A percentile compares a stretch with the other conserved stretches of the same genome.
Conservation (phyloP, 2,888 invertebrate species). For the Aleiodes alternator region DNA sequence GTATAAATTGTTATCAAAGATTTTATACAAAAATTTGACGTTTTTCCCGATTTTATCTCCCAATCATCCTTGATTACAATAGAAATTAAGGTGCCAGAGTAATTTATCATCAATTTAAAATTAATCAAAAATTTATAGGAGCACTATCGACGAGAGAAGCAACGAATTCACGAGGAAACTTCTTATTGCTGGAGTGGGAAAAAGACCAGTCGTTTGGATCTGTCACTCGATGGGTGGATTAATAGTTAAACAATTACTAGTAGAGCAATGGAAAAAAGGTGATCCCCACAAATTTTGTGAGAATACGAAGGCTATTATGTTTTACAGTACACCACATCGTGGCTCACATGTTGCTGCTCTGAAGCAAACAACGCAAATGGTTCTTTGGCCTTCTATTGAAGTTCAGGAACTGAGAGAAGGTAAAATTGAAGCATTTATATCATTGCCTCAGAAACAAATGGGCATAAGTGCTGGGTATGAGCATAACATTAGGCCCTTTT, state of each 20-base stretch:
- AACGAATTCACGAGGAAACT: constrained; percentile 82
- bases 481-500: too few relatives aligned
- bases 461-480: too few relatives aligned
- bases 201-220: constrained; percentile 91
- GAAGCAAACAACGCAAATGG: constrained; percentile 85
- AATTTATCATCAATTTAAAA: constrained; percentile 18
- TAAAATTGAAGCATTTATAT: constrained; percentile 63
- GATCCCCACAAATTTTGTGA: constrained; percentile 79
- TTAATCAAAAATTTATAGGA: constrained; percentile 61
- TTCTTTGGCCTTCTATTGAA: constrained; percentile 92
- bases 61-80: too few relatives aligned
- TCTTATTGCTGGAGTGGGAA: constrained; percentile 86
- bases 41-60: too few relatives aligned
- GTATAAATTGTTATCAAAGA: too few relatives aligned
- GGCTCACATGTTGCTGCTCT: constrained; percentile 88
- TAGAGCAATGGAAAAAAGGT: constrained; percentile 79
- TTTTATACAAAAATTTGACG: too few relatives aligned
- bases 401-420: constrained; percentile 87
- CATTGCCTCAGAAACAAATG: too few relatives aligned
- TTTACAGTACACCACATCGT: constrained; percentile 93
- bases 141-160: constrained; percentile 82
- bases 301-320: constrained; percentile 89
- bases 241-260: constrained; percentile 89
- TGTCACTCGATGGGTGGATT: constrained; percentile 98
- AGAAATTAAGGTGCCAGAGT: background rate